Base-by-base conservation (phyloP, 1,140 invertebrate genomes). In the Drosophila sechellia region DNA sequence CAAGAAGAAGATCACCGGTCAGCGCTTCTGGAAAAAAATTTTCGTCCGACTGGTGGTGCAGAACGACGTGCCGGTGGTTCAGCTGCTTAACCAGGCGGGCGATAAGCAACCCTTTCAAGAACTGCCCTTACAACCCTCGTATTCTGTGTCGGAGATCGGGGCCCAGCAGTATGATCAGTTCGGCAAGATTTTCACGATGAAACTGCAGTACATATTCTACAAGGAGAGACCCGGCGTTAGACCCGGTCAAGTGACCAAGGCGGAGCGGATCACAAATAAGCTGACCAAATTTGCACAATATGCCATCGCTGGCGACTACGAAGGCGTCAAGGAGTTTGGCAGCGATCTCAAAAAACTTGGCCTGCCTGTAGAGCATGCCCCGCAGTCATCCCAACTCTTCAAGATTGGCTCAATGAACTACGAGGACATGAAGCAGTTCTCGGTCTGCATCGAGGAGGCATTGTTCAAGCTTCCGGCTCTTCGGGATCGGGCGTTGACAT, bases 111-210 rank as follows among this genome's bases (percentile, higher is more conserved):
- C 98, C 0, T 97, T 98, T 91, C 97, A 98, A 93, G 97, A 99
- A 93, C 93, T 99, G 45, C 97, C 97, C 0, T 93, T 99, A 37
- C 96, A 99, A 90, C 95, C 97, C 5, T 98, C 97, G 89, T 98
- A 99, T 91, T 98, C 97, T 0, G 96, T 98, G 5, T 98, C 97
- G 1, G 97, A 97, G 61, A 96, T 98, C 13, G 96, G 96, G n/a
- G 96, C 98, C 25, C 98, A 99, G 93, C 98, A 99, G 92, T 99
- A 97, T 92, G 99, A 99, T 93, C 96, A 98, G 89, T 99, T 97
- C 92, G 98, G 98, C 4, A 99, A 99, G 93, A 99, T 99, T 79
- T 99, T 99, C 93, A 99, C 99, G 0, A 95, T 99, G 13, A 99
- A 99, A 93, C 93, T 99, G 43, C 98, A 99, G 91, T 99, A 99